Evolutionary conservation across 2,888 invertebrate species (phyloP).

Genomic region (Xylota segnis): DNA sequence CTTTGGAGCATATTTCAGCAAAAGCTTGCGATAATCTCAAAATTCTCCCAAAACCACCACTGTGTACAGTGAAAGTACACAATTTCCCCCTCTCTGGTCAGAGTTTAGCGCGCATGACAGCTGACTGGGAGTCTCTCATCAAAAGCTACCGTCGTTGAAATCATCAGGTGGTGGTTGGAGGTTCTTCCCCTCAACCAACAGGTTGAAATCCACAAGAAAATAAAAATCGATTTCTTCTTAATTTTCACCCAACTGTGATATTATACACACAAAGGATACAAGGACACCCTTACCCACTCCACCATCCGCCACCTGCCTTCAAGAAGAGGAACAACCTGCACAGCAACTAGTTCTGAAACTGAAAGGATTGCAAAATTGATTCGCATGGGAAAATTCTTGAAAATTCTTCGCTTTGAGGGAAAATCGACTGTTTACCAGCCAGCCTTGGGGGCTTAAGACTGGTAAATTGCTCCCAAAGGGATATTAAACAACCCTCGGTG

Average conservation of each 20-base stretch:
- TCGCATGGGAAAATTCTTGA: conserved; percentile 53
- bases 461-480: conserved; percentile 40
- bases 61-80: conserved; percentile 35
- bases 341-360: neutral
- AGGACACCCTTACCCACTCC: neutral
- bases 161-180: conserved; percentile 71
- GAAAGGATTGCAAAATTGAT: conserved; percentile 26
- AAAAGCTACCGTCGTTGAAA: conserved; percentile 7
- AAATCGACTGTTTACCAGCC: neutral
- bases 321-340: neutral
- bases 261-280: conserved; percentile 5
- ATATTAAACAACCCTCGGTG: neutral
- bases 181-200: conserved; percentile 64
- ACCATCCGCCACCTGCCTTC: conserved; percentile 14
- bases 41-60: neutral
- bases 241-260: conserved; percentile 19
- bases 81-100: conserved; percentile 39
- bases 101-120: conserved; percentile 3
- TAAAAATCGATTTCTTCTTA: conserved; percentile 62
- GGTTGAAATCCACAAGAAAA: conserved; percentile 53
- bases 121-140: neutral
- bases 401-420: neutral
- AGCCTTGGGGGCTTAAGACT: conserved; percentile 18
- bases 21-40: neutral
- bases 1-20: too few relatives aligned